These are phyloP conservation scores for Lasioglossum leucozonium DNA, from an alignment of 2,888 invertebrate species.

Conservation along the genomic window DNA sequence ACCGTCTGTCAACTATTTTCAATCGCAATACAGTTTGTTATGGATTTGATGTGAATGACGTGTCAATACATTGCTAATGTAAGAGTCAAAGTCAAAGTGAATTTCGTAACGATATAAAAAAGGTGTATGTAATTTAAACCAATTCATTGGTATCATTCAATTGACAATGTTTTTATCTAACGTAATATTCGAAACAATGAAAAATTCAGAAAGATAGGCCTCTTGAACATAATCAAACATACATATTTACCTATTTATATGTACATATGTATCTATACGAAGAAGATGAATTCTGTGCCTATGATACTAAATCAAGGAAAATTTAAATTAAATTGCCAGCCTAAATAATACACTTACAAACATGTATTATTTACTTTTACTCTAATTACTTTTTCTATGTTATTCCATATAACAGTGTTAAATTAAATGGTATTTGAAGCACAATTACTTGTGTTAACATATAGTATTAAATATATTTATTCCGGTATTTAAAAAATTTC, in stretches of 20 bases:
- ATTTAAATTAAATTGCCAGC: slow-evolving; percentile 21
- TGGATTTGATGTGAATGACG: slow-evolving; percentile 64
- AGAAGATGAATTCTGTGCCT: slow-evolving; percentile 27
- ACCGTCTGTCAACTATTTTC: slow-evolving; percentile 46
- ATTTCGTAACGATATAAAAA: slow-evolving; percentile 61
- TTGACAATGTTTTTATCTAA: slow-evolving; percentile 17
- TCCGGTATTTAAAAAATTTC: slow-evolving; percentile 13
- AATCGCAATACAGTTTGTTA: slow-evolving; percentile 50
- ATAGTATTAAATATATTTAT: slow-evolving; percentile 32
- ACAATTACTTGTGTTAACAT: slow-evolving; percentile 33
- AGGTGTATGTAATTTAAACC: slow-evolving; percentile 21
- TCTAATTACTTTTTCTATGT: too few relatives aligned
- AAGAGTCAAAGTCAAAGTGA: slow-evolving; percentile 61
- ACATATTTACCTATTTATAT: not conserved
- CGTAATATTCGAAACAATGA: slow-evolving; percentile 6
- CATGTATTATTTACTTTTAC: slow-evolving; percentile 30
- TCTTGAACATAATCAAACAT: slow-evolving; percentile 23
- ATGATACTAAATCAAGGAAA: slow-evolving; percentile 17
- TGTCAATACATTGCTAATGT: slow-evolving; percentile 66
- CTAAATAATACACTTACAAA: slow-evolving; percentile 34
- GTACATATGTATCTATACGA: not conserved
- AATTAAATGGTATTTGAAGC: slow-evolving; percentile 43
- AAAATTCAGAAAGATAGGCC: slow-evolving; percentile 15
- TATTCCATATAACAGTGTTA: slow-evolving; percentile 30
- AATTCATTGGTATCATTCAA: slow-evolving; percentile 35